Conservation (phyloP, 2,797 vertebrate species). For the Macropus fuliginosus region DNA sequence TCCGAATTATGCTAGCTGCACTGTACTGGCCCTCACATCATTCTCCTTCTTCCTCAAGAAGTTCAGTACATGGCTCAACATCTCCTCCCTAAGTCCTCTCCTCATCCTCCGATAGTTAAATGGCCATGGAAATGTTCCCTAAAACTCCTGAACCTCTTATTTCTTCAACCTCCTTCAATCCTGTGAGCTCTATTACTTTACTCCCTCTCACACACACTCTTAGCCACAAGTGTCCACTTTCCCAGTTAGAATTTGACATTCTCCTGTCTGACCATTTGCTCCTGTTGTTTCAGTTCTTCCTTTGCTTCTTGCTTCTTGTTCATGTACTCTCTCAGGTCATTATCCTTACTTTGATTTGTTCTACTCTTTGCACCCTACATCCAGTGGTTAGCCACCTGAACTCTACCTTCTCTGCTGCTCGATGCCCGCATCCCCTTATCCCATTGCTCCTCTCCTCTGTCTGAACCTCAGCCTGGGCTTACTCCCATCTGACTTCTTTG, state of each 20-base stretch:
- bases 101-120: not conserved
- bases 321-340: not conserved
- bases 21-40: not conserved
- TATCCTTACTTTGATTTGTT: not conserved
- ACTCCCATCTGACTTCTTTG: not conserved
- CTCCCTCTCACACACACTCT: no score
- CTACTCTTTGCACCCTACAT: not conserved
- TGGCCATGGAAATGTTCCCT: not conserved
- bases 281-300: not conserved
- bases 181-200: no score
- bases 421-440: not conserved
- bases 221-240: no score
- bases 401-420: not conserved
- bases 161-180: not conserved
- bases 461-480: not conserved
- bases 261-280: no score
- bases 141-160: not conserved
- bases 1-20: not conserved
- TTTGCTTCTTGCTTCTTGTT: not conserved
- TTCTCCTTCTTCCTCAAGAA: not conserved
- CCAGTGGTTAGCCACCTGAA: not conserved
- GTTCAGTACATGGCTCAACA: not conserved
- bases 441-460: not conserved
- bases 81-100: not conserved
- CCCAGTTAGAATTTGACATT: not conserved